These are phyloP conservation scores for Drosophila punjabiensis DNA, from an alignment of 1,140 invertebrate genomes.

Conservation along the genomic window DNA sequence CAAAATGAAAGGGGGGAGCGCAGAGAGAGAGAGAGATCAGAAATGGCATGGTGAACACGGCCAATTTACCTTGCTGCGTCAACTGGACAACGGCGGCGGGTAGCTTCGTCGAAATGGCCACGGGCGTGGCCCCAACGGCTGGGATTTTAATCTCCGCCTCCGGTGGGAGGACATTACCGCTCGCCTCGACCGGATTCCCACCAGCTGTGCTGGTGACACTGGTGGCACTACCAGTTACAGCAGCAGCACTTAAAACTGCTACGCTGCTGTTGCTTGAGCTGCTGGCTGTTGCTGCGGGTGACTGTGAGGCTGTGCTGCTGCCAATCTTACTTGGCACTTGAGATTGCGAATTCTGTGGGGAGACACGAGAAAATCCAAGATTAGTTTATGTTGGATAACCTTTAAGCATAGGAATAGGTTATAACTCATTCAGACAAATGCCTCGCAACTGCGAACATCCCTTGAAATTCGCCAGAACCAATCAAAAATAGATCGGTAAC, in stretches of 20 bases:
- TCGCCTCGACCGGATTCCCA: slow-evolving; percentile 51
- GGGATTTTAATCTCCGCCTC: slow-evolving; percentile 88
- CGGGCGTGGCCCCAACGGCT: slow-evolving; percentile 88
- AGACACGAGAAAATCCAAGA: not conserved
- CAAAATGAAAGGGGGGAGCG: slow-evolving; percentile 21
- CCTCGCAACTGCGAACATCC: slow-evolving; percentile 76
- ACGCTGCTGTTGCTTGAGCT: slow-evolving; percentile 32
- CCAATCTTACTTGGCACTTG: slow-evolving; percentile 66
- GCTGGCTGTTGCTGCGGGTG: slow-evolving; percentile 29
- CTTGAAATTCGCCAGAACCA: slow-evolving; percentile 42
- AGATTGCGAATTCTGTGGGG: slow-evolving; percentile 78
- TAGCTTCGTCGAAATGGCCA: slow-evolving; percentile 88
- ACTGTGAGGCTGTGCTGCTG: slow-evolving; percentile 30
- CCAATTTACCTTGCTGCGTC: slow-evolving; percentile 86
- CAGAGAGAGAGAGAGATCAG: slow-evolving; percentile 38
- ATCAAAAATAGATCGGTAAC: slow-evolving; percentile 65
- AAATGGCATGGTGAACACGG: slow-evolving; percentile 26
- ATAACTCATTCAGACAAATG: slow-evolving; percentile 67
- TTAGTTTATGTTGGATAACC: not conserved
- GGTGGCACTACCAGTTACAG: slow-evolving; percentile 1
- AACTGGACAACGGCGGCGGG: slow-evolving; percentile 88
- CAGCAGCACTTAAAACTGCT: slow-evolving; percentile 24
- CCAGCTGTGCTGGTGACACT: slow-evolving; percentile 22
- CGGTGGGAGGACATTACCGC: slow-evolving; percentile 75
- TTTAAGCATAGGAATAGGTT: not conserved